Evolutionary conservation across 2,797 vertebrate genomes (phyloP), one percentile per base, ranked within the genome.

Genomic region (Siniperca scherzeri): DNA sequence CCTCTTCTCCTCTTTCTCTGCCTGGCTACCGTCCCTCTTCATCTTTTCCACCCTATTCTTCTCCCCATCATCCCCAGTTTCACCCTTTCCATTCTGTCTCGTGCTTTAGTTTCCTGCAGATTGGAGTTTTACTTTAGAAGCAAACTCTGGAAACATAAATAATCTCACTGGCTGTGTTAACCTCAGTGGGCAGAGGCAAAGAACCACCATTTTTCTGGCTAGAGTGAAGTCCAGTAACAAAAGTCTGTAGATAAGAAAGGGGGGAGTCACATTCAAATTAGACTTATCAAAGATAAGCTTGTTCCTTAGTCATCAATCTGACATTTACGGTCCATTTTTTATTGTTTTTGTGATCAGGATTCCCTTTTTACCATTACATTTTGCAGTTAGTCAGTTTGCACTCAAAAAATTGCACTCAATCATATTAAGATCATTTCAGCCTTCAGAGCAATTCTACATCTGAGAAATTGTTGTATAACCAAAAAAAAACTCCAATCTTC

Each of bases 1-100:
- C 62, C 80, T 79, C 89, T 79, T 90, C 88, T 93, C 88, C 70
- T 83, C 86, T 93, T 92, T 91, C 90, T 69, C 66, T 22, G n/a
- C 55, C 84, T 90, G 89, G 87, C 87, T 30, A 30, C 74, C 11
- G 44, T 86, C 82, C 87, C 82, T 87, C 88, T 84, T 84, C 88
- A 77, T 81, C 82, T 76, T 75, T 80, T 71, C 62, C 50, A 73
- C 56, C 66, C 84, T 76, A 65, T 86, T 88, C 85, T 85, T 88
- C 62, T 52, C 14, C 10, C 55, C 9, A 10, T 19, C 56, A 19
- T 68, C 60, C 78, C 33, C 57, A 57, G 36, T 70, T 82, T 87
- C 85, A 70, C 76, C 71, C 33, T 83, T 65, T 72, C 77, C 82
- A 67, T 69, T 82, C 77, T 69, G 67, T 65, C 44, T 72, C 22